These are phyloP conservation scores for Cheirogaleus medius DNA, from an alignment of 2,113 vertebrate species.

Conservation along the genomic window DNA sequence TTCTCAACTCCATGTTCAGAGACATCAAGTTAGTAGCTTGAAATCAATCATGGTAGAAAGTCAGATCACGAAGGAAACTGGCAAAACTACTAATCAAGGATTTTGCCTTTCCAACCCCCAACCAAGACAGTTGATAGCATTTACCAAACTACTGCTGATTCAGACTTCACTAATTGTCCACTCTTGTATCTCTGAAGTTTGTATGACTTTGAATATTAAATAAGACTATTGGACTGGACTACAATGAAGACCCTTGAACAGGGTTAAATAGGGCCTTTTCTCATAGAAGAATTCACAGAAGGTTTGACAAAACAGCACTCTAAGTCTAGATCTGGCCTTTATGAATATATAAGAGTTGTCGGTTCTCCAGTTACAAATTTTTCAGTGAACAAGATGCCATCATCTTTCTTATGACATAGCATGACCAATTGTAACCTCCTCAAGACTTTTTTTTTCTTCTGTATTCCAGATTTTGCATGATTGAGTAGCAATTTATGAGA, in stretches of 20 bases:
- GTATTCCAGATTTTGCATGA: not conserved
- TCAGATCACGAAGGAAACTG: not conserved
- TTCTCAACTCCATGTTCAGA: not conserved
- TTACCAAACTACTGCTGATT: not conserved
- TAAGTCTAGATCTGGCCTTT: not conserved
- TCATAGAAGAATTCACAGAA: not conserved
- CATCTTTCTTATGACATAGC: not conserved
- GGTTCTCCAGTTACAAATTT: not conserved
- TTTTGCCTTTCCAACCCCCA: not conserved
- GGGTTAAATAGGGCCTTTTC: not conserved
- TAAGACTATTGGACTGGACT: not conserved
- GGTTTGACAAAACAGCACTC: not conserved
- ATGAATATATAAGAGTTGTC: not conserved
- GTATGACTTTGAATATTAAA: not conserved
- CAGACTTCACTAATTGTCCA: not conserved
- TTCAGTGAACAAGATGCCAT: not conserved
- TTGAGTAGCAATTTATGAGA: constrained; percentile 32
- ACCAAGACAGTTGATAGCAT: not conserved
- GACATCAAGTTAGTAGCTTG: not conserved
- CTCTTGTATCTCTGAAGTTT: not conserved
- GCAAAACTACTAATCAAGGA: not conserved
- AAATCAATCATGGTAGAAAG: not conserved
- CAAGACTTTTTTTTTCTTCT: not conserved
- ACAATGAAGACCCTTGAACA: not conserved
- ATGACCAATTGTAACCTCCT: not conserved